Base-by-base conservation (phyloP, 1,140 invertebrate species). In the Lordiphosa collinella region DNA sequence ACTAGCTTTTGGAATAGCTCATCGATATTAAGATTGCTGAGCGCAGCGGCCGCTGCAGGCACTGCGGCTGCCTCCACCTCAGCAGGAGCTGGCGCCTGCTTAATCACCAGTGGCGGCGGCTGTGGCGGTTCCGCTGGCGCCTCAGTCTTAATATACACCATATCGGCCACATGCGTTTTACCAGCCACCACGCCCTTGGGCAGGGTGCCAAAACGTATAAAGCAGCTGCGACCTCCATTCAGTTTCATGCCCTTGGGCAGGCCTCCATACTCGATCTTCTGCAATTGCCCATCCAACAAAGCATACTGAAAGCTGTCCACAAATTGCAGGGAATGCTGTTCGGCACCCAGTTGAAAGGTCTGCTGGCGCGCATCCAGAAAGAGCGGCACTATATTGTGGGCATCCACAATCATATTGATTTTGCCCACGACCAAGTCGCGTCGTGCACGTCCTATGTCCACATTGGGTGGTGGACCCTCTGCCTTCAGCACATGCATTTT, bases 261-360 rank as follows among this genome's bases (percentile, higher is more conserved):
- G 7, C 97, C 97, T 41, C 97, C 97, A 91, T 98, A 99, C 60
- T 96, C 94, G 1, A 95, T 92, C 84, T 93, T 92, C 84, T 96
- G 96, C 1, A 94, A 93, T 69, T 93, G 91, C 36, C 96, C 95
- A 84, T 97, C 96, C 7, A 98, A 92, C n/a, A 96, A 82, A 1
- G 95, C 94, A 4, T 93, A 94, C 56, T 92, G 90, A 10, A 97
- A 90, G 0, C 93, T 91, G 75, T 96, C 94, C 7, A 93, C 93
- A 87, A 97, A 97, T 66, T 95, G 93, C 2, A 97, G 84, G 1
- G 94, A 94, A 85, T 95, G 93, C 22, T 93, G 91, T 41, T 93
- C 92, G 10, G 93, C 93, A 50, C 95, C 93, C 6, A 97, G 92
- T 61, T 93, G 91, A 72, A 96, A 94, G 75, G 92, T 93, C 86